Evolutionary conservation across 2,113 vertebrate genomes (phyloP).

Genomic region (Promerops cafer): DNA sequence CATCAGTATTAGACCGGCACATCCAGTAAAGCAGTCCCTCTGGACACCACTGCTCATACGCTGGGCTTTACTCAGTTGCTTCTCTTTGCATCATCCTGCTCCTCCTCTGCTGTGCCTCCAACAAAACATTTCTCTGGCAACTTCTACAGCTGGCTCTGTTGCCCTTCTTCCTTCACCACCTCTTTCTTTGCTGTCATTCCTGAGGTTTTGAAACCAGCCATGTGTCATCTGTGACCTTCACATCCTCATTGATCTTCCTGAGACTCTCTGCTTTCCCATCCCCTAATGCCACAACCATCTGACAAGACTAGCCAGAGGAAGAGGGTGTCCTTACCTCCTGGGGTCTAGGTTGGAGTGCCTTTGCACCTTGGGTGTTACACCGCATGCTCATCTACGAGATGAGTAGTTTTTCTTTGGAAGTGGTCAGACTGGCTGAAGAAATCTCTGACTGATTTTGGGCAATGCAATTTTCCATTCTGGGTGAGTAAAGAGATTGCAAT

Average conservation of each 20-base stretch:
- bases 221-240: slow-evolving; percentile 31
- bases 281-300: background rate
- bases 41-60: background rate
- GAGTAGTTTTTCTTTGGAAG: background rate
- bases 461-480: background rate
- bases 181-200: slow-evolving; percentile 35
- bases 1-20: background rate
- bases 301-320: background rate
- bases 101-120: slow-evolving; percentile 2
- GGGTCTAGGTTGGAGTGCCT: background rate
- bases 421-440: background rate
- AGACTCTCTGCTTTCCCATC: background rate
- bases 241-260: slow-evolving; percentile 13
- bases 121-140: slow-evolving; percentile 1
- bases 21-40: slow-evolving; percentile 4
- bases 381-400: background rate
- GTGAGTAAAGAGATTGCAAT: background rate
- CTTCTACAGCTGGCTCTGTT: background rate
- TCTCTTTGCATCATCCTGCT: background rate
- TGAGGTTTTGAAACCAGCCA: slow-evolving; percentile 38
- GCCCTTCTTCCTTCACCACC: slow-evolving; percentile 1
- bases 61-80: background rate
- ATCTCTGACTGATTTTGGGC: background rate
- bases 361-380: background rate
- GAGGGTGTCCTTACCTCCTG: background rate